These are phyloP conservation scores for Python bivittatus DNA, from an alignment of 2,113 vertebrate genomes.

Conservation along the genomic window DNA sequence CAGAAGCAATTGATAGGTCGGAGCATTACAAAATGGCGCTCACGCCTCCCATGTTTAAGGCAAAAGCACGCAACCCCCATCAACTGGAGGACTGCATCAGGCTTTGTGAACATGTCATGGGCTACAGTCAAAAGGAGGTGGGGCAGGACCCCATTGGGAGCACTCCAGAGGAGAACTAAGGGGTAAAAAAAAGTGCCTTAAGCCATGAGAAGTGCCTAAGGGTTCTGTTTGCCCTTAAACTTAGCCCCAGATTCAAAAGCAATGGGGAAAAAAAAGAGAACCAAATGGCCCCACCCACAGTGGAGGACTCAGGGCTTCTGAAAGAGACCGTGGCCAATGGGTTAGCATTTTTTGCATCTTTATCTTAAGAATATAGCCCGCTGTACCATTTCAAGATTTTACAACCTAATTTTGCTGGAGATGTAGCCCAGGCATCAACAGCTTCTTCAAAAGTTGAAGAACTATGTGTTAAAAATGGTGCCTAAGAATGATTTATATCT, in stretches of 20 bases:
- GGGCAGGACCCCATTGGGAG: neutral
- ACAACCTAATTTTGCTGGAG: too few relatives aligned
- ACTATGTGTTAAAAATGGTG: neutral
- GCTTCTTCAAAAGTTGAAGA: conserved; percentile 8
- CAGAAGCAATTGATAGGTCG: neutral
- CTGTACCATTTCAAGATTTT: neutral
- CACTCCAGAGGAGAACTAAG: neutral
- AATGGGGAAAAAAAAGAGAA: neutral
- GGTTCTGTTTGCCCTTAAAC: neutral
- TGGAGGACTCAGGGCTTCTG: neutral
- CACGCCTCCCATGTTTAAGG: neutral
- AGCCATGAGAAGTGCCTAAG: neutral
- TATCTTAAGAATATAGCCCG: neutral
- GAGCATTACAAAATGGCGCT: neutral
- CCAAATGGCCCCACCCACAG: neutral
- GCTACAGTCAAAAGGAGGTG: neutral
- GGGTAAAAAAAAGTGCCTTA: neutral
- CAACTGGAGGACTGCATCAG: neutral
- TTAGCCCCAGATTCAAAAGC: neutral
- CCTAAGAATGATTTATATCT: conserved; percentile 33
- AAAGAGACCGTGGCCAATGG: neutral
- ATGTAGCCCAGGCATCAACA: neutral
- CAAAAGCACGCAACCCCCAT: neutral
- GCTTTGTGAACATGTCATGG: neutral
- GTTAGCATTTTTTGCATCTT: neutral